A percentile compares a stretch with the other conserved stretches of the same genome.
These are phyloP conservation scores for Hydropotes inermis DNA, from an alignment of 2,113 vertebrate genomes.

Conservation along the genomic window DNA sequence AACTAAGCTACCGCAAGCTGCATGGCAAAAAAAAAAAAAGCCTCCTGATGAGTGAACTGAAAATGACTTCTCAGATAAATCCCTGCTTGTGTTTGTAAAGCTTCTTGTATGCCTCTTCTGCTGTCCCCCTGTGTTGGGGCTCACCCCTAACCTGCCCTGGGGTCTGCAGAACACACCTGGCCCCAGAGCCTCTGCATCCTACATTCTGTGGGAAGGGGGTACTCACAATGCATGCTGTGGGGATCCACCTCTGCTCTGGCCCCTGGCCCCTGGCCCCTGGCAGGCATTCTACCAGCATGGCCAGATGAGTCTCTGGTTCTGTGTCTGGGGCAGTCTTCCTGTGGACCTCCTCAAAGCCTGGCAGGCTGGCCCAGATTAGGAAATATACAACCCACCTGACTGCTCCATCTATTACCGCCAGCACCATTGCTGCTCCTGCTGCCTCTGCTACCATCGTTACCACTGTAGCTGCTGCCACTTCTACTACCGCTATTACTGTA, in stretches of 20 bases:
- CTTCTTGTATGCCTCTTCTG: neutral
- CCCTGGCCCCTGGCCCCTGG: neutral
- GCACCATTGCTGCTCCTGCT: accelerated
- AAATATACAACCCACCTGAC: neutral
- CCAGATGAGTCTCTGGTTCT: neutral
- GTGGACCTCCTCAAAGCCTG: neutral
- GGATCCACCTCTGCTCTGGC: neutral
- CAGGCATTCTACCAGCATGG: too few species aligned
- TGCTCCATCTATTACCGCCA: accelerated
- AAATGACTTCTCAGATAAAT: neutral
- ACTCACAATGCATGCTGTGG: accelerated
- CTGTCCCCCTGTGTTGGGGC: neutral
- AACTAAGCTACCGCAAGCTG: neutral
- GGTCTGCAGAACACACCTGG: neutral
- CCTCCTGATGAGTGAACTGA: neutral
- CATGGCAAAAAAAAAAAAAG: neutral
- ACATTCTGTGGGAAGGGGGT: neutral
- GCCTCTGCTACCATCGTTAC: accelerated
- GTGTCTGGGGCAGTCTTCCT: neutral
- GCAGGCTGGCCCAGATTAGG: neutral
- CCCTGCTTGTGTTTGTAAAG: neutral
- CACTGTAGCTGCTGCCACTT: accelerated
- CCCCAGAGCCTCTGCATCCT: neutral
- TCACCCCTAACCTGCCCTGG: neutral
- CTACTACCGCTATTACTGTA: accelerated